Evolutionary conservation across 2,888 invertebrate species (phyloP).

Genomic region (Lasiommata megera): DNA sequence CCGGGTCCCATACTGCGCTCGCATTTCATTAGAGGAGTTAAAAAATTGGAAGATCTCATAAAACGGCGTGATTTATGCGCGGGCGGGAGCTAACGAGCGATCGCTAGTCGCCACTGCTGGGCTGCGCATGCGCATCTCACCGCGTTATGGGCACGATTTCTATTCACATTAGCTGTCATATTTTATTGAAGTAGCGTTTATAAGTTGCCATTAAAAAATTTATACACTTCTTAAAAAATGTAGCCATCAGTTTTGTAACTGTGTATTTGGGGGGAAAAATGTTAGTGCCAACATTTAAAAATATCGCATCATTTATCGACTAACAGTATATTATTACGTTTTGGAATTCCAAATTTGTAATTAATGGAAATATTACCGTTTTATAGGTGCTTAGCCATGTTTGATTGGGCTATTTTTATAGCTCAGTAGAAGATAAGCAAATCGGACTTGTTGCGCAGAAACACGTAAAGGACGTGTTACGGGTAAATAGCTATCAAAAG

Average conservation of each 20-base stretch:
- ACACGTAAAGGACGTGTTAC: too few species aligned
- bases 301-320: too few species aligned
- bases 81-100: slow-evolving; percentile 75
- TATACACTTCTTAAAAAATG: background rate
- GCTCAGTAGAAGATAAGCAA: too few species aligned
- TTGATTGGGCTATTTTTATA: too few species aligned
- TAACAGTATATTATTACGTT: too few species aligned
- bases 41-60: slow-evolving; percentile 77
- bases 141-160: slow-evolving; percentile 29
- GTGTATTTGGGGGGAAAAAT: background rate
- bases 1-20: slow-evolving; percentile 78
- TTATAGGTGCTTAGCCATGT: too few species aligned
- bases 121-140: slow-evolving; percentile 24
- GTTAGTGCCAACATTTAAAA: too few species aligned
- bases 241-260: slow-evolving; percentile 2
- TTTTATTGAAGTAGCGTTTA: slow-evolving; percentile 10
- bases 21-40: slow-evolving; percentile 78
- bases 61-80: slow-evolving; percentile 77
- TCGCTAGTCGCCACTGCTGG: slow-evolving; percentile 55
- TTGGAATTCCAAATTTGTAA: too few species aligned
- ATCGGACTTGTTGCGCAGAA: too few species aligned
- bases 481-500: too few species aligned
- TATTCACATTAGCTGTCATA: slow-evolving; percentile 25
- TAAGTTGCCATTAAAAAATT: slow-evolving; percentile 4
- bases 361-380: too few species aligned